These are phyloP conservation scores for Meleagris gallopavo DNA, from an alignment of 2,113 vertebrate genomes.

Conservation along the genomic window DNA sequence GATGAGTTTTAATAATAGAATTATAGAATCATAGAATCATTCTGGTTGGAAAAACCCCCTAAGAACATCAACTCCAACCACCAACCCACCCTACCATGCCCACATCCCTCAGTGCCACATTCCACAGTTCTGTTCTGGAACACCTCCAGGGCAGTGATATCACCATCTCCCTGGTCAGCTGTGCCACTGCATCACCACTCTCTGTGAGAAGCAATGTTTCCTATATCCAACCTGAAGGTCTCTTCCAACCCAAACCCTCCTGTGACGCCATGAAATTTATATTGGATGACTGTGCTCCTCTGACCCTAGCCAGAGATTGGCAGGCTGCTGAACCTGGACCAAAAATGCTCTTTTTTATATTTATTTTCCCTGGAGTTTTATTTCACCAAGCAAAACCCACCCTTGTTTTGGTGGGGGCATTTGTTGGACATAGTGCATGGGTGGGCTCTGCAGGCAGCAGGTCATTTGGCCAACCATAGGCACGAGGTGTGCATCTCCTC, in stretches of 20 bases:
- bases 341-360: rapidly evolving
- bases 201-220: too few relatives aligned
- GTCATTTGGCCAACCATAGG: neutral
- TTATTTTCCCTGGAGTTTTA: neutral
- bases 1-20: neutral
- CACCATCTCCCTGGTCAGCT: too few relatives aligned
- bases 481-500: neutral
- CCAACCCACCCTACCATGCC: too few relatives aligned
- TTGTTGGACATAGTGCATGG: neutral
- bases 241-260: neutral
- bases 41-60: too few relatives aligned
- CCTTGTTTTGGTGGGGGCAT: neutral
- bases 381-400: neutral
- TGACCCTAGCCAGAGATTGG: neutral
- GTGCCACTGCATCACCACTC: too few relatives aligned
- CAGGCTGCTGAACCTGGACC: neutral
- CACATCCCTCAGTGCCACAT: too few relatives aligned
- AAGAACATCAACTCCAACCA: too few relatives aligned
- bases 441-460: neutral
- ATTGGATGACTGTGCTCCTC: neutral
- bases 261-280: neutral
- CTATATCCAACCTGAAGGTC: neutral
- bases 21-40: too few relatives aligned
- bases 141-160: too few relatives aligned
- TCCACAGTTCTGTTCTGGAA: too few relatives aligned